Conservation (phyloP, 2,888 invertebrate species). For the Dasypolia templi region DNA sequence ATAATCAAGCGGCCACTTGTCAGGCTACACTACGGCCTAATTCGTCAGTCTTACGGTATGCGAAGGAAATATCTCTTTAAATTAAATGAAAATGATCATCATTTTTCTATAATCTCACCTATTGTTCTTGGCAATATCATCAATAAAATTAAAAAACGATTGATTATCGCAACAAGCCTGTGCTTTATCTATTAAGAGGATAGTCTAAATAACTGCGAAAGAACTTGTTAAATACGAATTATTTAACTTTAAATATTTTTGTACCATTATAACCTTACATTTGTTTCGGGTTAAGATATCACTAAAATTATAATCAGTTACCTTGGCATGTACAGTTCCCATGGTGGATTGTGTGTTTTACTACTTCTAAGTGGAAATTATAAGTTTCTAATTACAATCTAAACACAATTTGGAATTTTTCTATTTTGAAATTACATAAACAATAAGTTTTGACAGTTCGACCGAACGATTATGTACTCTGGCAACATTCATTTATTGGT, state of each 20-base stretch:
- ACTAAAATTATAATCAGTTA: conserved; percentile 58
- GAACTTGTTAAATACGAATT: neutral
- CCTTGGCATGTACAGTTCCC: conserved; percentile 87
- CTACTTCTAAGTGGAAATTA: conserved; percentile 46
- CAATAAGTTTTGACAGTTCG: conserved; percentile 62
- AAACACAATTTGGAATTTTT: conserved; percentile 74
- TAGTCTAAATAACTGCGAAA: neutral
- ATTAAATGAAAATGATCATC: neutral
- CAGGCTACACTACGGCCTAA: no score
- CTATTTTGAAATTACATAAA: conserved; percentile 80
- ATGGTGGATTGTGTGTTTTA: conserved; percentile 65
- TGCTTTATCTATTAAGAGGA: neutral
- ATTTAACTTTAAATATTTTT: conserved; percentile 9
- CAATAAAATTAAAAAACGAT: neutral
- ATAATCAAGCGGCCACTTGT: neutral
- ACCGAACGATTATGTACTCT: conserved; percentile 31
- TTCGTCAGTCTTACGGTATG: neutral
- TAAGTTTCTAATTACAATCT: conserved; percentile 40
- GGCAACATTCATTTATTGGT: conserved; percentile 31
- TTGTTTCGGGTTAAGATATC: conserved; percentile 7
- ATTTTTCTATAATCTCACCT: neutral
- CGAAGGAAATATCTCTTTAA: neutral
- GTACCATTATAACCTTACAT: conserved; percentile 56
- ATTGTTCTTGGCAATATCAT: neutral
- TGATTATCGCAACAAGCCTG: neutral